A percentile compares a stretch with the other conserved stretches of the same genome.
Conservation (phyloP, 64 coral and sea anemone genomes). For the Montipora capricornis region DNA sequence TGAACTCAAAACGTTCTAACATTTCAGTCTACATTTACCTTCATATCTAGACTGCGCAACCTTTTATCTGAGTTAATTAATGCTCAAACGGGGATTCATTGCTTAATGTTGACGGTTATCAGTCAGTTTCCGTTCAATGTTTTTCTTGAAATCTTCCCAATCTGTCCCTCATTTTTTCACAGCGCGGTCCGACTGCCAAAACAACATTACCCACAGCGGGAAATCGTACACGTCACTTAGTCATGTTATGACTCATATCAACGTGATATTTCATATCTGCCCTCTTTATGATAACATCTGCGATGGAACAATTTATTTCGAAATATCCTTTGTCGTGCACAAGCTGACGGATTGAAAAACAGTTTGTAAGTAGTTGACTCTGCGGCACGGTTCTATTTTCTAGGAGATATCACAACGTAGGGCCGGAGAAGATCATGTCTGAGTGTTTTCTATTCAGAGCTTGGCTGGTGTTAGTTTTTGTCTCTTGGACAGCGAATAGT, state of each 20-base stretch:
- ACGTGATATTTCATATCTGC: background rate
- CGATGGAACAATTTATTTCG: background rate
- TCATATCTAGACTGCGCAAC: no score
- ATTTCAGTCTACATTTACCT: no score
- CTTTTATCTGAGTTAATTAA: no score
- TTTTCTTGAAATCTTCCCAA: background rate
- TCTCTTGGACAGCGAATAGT: background rate
- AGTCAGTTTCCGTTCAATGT: background rate
- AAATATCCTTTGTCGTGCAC: no score
- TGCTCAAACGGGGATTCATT: no score
- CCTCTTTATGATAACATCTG: background rate
- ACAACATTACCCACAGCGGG: background rate
- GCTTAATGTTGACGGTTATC: no score
- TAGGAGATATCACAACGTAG: background rate
- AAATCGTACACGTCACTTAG: background rate
- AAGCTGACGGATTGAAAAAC: no score
- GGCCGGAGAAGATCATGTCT: background rate
- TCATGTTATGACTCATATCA: background rate
- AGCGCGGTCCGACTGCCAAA: background rate
- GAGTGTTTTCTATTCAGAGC: background rate
- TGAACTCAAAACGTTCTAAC: no score
- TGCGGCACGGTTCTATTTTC: background rate
- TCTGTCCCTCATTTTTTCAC: background rate
- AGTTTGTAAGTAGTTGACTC: background rate
- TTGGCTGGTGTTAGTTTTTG: background rate